Conservation (phyloP, 1,140 invertebrate species). For the Tenebrio molitor region DNA sequence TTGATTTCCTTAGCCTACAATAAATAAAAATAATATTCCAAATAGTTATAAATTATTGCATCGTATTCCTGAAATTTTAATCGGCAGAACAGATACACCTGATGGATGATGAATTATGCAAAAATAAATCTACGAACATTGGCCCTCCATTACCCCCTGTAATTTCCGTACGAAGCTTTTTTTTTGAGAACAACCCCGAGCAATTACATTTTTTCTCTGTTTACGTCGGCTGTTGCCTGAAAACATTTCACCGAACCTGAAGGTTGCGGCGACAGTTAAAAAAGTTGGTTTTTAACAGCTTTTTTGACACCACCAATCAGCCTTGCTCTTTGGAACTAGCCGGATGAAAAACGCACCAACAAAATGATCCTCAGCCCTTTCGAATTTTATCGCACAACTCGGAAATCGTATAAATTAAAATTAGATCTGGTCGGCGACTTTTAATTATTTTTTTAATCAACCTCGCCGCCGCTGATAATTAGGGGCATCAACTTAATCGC, state of each 20-base stretch:
- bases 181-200: neutral
- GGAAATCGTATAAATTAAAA: constrained; percentile 10
- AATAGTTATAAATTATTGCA: too few species aligned
- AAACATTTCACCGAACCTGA: neutral
- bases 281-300: constrained; percentile 9
- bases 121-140: too few species aligned
- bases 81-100: too few species aligned
- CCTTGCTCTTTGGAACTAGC: neutral
- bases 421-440: neutral
- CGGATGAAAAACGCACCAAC: too few species aligned
- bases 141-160: too few species aligned
- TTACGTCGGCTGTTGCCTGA: constrained; percentile 4
- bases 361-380: too few species aligned
- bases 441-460: constrained; percentile 31
- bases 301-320: neutral
- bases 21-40: too few species aligned
- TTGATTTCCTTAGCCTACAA: too few species aligned
- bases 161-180: neutral
- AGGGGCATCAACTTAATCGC: neutral
- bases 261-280: constrained; percentile 1
- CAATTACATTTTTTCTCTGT: neutral
- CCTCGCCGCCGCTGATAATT: neutral
- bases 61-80: too few species aligned
- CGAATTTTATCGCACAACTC: too few species aligned
- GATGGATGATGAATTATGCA: too few species aligned